phyloP scores from a whole-genome alignment of 1,140 invertebrate species.

The Megalopta genalis region DNA sequence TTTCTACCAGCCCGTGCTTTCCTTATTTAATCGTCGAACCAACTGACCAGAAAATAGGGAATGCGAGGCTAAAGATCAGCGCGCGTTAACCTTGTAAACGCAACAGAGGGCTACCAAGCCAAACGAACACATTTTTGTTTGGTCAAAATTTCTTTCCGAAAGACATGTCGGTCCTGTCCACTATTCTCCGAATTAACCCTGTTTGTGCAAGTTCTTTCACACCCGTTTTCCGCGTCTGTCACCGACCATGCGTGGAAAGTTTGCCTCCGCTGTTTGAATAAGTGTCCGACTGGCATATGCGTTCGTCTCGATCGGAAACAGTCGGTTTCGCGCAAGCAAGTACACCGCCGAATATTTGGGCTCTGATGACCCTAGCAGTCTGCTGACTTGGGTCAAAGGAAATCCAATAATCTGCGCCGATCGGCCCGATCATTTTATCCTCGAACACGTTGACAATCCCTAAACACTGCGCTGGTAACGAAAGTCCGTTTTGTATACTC shows the following conservation, averaged over 20 bases:
- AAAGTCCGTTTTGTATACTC: too few species aligned
- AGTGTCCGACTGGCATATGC: constrained; percentile 34
- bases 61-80: constrained; percentile 37
- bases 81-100: constrained; percentile 60
- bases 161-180: constrained; percentile 31
- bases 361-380: constrained; percentile 3
- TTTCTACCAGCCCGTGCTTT: constrained; percentile 52
- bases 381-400: constrained; percentile 8
- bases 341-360: background rate
- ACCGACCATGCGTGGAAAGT: constrained; percentile 13
- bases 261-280: constrained; percentile 32
- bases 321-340: constrained; percentile 4
- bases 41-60: constrained; percentile 27
- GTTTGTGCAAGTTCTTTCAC: constrained; percentile 35
- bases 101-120: constrained; percentile 36
- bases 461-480: too few species aligned
- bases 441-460: too few species aligned
- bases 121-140: constrained; percentile 41
- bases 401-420: background rate
- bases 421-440: too few species aligned
- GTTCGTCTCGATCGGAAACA: background rate
- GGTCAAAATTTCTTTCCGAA: constrained; percentile 34
- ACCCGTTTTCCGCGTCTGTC: background rate
- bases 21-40: constrained; percentile 56
- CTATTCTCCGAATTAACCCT: constrained; percentile 46